Evolutionary conservation across 2,797 vertebrate genomes (phyloP), one percentile per base, ranked within the genome.

Genomic region (Zonotrichia albicollis): DNA sequence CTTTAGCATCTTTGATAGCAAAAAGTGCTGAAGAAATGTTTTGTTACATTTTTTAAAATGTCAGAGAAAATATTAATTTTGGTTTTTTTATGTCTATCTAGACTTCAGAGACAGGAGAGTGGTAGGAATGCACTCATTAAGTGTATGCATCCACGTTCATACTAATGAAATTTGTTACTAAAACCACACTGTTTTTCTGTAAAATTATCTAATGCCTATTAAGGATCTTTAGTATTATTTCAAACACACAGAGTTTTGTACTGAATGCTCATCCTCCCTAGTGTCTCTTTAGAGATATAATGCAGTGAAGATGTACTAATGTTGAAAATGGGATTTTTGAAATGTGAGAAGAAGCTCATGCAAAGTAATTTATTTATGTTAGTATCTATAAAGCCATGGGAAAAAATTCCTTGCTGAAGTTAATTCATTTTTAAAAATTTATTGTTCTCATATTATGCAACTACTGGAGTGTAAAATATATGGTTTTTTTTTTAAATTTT

Each of bases 401-500:
- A 85, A 85, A 90, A 45, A n/a, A 36, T 5, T 76, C 36, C 53
- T 90, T 87, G 13, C 14, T 68, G 38, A 68, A 89, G 64, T 82
- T 65, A 86, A 77, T 87, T 58, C 9, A 38, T 46, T 45, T 62
- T 5, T 6, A 5, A 22, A 83, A 71, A 91, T 36, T 79, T 91
- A 87, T 94, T 79, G 7, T 79, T 77, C 48, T 10, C 21, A 8
- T 83, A 46, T 90, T 86, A 60, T 40, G 27, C 16, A 84, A 84
- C 15, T 54, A 58, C 29, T 84, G 60, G 88, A 94, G 43, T 75
- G 32, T 94, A 95, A 96, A 96, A 88, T 27, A 62, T 7, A 20
- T 40, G 2, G 6, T 0, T 1, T 29, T 81, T 81, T 2, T 27
- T 78, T 76, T 5, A 1, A 61, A 58, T 2, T 17, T 26, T 67